Percentiles rank a stretch among this genome's conserved stretches.
Evolutionary conservation across 2,797 vertebrate genomes (phyloP).

Genomic region (Enteromius viviparus): DNA sequence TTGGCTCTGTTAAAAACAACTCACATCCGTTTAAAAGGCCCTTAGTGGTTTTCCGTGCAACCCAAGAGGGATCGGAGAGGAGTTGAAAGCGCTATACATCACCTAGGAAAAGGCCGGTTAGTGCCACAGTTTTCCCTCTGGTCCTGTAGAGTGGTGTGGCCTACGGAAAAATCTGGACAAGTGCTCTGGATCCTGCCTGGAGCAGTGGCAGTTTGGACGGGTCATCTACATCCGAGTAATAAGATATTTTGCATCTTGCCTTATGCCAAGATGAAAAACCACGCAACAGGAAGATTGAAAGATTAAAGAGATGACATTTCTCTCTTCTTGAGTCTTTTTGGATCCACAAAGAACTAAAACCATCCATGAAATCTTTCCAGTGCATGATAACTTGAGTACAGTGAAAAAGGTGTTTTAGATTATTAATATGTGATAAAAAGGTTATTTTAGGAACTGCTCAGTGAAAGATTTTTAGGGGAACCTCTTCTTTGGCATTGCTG

Average conservation of each 20-base stretch:
- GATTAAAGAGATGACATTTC: not conserved
- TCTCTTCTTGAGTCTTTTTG: not conserved
- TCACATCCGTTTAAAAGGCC: not conserved
- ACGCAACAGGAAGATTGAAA: too few relatives aligned
- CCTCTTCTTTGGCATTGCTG: not conserved
- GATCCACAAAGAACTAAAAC: not conserved
- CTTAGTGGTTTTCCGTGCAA: slow-evolving; percentile 17
- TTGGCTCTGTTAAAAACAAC: not conserved
- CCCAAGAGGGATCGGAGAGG: slow-evolving; percentile 7
- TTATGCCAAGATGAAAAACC: slow-evolving; percentile 30
- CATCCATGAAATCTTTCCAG: not conserved
- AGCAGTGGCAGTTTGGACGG: slow-evolving; percentile 39
- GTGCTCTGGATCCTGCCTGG: slow-evolving; percentile 50
- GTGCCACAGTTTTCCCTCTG: slow-evolving; percentile 52
- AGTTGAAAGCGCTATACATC: slow-evolving; percentile 47
- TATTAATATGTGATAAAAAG: not conserved
- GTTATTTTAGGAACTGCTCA: too few relatives aligned
- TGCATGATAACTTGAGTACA: not conserved
- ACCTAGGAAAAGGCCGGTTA: slow-evolving; percentile 53
- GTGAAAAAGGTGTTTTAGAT: not conserved
- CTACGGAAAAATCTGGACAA: slow-evolving; percentile 48
- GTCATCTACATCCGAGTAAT: slow-evolving; percentile 40
- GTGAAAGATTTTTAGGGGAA: too few relatives aligned
- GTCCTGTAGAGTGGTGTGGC: slow-evolving; percentile 47
- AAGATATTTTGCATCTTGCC: slow-evolving; percentile 2